Base-by-base conservation (phyloP, 53 echinoderm and acorn worm species). In the Zoroaster sp. region DNA sequence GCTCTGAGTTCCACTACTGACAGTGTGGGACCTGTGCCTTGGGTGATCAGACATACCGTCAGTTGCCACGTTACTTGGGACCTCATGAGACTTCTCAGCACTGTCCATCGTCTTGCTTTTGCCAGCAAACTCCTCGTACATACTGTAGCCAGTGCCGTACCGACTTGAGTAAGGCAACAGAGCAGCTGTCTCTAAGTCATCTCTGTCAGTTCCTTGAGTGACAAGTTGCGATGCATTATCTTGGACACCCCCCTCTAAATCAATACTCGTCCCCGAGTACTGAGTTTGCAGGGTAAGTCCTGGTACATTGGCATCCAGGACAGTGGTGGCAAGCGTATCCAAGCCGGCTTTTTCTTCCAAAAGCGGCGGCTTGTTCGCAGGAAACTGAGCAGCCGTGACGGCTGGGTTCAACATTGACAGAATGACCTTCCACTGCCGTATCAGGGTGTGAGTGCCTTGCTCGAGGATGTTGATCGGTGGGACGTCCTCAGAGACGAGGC, bases 381-480 rank as follows among this genome's bases (percentile, higher is more conserved):
- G 92, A 59, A 92, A 92, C 37, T 79, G 83, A 7, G 94, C 81
- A 20, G 90, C 91, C 23, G 90, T 88, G 47, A 94, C 91, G 36
- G 90, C 90, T 0, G 95, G 95, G 66, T 95, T 95, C 76, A 95
- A 83, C 76, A 96, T 80, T 7, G 94, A 94, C 0, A 96, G 92
- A 38, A 91, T 94, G 55, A 96, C 96, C 91, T 96, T 99, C 99
- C 99, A 98, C 69, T 99, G 99, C 8, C 99, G 36, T 74, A 95
- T 91, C 83, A 99, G 88, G 40, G 93, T 93, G 74, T 93, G 92
- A 5, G 93, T 93, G 8, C 99, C 99, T 53, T 94, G 89, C 82
- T 99, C 99, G 10, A 99, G 75, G 67, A 94, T 77, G 38, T 70
- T 80, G 69, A 95, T 66, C 7, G 94, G 93, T 5, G 99, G 99